These are phyloP conservation scores for Diglossa brunneiventris DNA, from an alignment of 2,113 vertebrate genomes.

Conservation along the genomic window DNA sequence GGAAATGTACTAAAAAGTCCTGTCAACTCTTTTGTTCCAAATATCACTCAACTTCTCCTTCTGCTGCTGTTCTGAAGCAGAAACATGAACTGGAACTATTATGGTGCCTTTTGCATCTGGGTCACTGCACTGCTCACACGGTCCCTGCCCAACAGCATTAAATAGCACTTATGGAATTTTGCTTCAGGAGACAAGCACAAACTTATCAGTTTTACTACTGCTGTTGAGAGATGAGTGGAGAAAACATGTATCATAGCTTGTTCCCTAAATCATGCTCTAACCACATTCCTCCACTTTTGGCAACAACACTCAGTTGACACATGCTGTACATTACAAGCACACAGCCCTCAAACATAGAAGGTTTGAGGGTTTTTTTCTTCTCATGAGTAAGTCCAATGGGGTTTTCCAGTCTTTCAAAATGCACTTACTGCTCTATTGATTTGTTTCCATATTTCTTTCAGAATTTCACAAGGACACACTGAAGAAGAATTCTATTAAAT, in stretches of 20 bases:
- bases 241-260: neutral
- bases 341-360: neutral
- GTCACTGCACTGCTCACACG: neutral
- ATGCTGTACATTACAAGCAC: neutral
- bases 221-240: neutral
- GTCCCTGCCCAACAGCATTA: neutral
- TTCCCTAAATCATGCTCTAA: neutral
- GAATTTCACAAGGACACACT: constrained; percentile 42
- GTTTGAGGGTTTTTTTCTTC: neutral
- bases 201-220: neutral
- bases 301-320: neutral
- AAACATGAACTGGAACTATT: neutral
- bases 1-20: neutral
- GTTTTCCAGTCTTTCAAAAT: constrained; percentile 26
- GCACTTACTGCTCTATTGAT: neutral
- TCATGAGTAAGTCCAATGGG: neutral
- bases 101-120: neutral
- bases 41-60: neutral
- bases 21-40: neutral
- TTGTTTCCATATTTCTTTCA: constrained; percentile 22
- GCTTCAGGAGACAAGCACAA: neutral
- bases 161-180: neutral
- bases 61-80: neutral
- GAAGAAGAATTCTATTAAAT: constrained; percentile 35
- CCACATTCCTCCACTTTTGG: neutral